Percentiles rank a stretch among this genome's conserved stretches.
Evolutionary conservation across 1,140 invertebrate species (phyloP).

Genomic region (Ceratosolen fusciceps): DNA sequence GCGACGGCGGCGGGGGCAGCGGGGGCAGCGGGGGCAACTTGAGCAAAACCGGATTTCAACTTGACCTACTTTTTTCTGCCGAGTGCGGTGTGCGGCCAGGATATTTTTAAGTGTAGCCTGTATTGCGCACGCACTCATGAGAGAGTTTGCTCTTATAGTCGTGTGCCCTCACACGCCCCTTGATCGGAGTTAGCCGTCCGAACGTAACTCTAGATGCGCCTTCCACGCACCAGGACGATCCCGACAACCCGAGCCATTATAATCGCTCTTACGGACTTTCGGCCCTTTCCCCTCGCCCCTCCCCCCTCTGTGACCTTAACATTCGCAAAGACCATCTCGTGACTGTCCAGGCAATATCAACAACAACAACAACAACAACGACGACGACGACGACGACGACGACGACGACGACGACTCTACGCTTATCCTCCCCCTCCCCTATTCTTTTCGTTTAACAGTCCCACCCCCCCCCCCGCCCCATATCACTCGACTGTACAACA

Average conservation of each 20-base stretch:
- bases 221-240: not conserved
- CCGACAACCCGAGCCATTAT: not conserved
- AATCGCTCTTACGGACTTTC: not conserved
- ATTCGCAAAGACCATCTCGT: not conserved
- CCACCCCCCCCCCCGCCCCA: too few species aligned
- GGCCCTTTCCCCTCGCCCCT: too few species aligned
- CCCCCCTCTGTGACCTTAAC: not conserved
- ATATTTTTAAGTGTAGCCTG: not conserved
- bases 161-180: not conserved
- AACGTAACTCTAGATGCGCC: not conserved
- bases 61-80: conserved; percentile 20
- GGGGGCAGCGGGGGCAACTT: not conserved
- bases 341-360: not conserved
- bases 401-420: too few species aligned
- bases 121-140: not conserved
- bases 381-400: too few species aligned
- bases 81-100: not conserved
- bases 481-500: too few species aligned
- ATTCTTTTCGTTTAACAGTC: too few species aligned
- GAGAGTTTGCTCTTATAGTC: not conserved
- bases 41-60: conserved; percentile 29
- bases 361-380: too few species aligned
- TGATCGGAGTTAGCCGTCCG: not conserved
- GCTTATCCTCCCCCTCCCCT: too few species aligned
- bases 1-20: too few species aligned